Conservation (phyloP, 2,888 invertebrate genomes). For the Ophion costatus region DNA sequence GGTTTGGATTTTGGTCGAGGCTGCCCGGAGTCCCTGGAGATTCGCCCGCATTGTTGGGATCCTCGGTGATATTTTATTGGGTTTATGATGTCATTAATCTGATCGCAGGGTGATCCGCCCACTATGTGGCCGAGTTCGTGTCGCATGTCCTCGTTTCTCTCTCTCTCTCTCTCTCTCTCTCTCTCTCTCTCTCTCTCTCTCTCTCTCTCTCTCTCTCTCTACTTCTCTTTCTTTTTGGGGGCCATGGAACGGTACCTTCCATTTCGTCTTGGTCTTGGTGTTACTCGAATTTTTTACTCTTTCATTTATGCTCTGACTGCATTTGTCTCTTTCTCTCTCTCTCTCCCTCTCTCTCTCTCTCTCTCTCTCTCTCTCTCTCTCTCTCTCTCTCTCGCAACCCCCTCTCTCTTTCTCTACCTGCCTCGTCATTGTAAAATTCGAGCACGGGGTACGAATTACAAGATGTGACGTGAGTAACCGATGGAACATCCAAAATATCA, state of each 20-base stretch:
- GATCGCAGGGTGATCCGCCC: constrained; percentile 79
- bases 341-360: neutral
- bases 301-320: constrained; percentile 19
- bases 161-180: constrained; percentile 54
- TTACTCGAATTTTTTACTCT: constrained; percentile 37
- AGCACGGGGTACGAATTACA: constrained; percentile 65
- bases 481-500: constrained; percentile 54
- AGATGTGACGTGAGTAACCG: constrained; percentile 55
- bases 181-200: constrained; percentile 15
- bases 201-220: constrained; percentile 51
- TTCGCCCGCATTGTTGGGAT: constrained; percentile 80
- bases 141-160: constrained; percentile 52
- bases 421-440: constrained; percentile 76
- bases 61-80: constrained; percentile 82
- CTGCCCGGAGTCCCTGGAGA: constrained; percentile 73
- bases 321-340: neutral
- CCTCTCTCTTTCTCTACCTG: constrained; percentile 40
- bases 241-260: constrained; percentile 12
- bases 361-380: neutral
- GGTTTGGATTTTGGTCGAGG: constrained; percentile 45
- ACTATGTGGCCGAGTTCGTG: constrained; percentile 77
- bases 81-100: constrained; percentile 84
- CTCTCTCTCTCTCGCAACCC: neutral
- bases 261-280: constrained; percentile 13
- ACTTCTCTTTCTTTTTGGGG: neutral